A percentile compares a stretch with the other conserved stretches of the same genome.
Evolutionary conservation across 2,113 vertebrate genomes (phyloP).

Genomic region (Beaufortia kweichowensis): DNA sequence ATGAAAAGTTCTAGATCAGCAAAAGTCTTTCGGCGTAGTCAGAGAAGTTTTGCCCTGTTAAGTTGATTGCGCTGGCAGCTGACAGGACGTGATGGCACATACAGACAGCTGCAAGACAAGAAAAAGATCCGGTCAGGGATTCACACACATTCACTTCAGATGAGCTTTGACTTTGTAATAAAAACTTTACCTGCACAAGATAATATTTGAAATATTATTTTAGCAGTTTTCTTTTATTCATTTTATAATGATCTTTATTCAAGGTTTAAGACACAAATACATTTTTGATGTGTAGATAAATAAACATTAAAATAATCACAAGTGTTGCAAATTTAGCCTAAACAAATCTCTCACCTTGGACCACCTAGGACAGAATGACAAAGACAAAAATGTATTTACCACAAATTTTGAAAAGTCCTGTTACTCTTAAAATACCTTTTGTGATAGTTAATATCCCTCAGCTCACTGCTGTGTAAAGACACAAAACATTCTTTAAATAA

Average conservation of each 20-base stretch:
- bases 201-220: background rate
- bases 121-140: background rate
- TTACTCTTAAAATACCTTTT: no score
- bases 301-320: no score
- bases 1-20: background rate
- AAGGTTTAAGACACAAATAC: background rate
- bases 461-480: background rate
- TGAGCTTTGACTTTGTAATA: background rate
- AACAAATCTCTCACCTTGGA: no score
- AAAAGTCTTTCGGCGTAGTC: background rate
- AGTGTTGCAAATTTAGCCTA: no score
- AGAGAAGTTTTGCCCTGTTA: background rate
- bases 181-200: background rate
- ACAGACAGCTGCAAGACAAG: constrained; percentile 41
- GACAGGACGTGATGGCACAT: constrained; percentile 15
- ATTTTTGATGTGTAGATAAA: background rate
- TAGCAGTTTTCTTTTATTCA: no score
- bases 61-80: background rate
- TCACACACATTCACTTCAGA: background rate
- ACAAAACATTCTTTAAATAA: background rate
- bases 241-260: background rate
- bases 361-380: no score
- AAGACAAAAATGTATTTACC: no score
- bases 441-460: background rate
- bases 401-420: no score